These are phyloP conservation scores for Sebastes nivosus DNA, from an alignment of 2,797 vertebrate genomes.

Conservation along the genomic window DNA sequence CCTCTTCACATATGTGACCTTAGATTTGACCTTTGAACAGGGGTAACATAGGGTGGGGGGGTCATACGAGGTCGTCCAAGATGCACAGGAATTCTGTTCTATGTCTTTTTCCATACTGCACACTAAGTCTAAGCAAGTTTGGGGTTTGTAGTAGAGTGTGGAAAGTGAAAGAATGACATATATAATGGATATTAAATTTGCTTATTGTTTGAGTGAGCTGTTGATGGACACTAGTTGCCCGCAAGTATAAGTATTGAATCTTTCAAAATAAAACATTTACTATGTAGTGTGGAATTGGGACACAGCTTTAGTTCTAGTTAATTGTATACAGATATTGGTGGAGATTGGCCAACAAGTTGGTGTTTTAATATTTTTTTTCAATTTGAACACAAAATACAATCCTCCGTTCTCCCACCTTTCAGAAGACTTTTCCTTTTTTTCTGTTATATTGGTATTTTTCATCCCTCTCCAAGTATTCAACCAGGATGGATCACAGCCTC, in stretches of 20 bases:
- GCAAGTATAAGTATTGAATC: not conserved
- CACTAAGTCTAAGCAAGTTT: not conserved
- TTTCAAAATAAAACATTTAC: not conserved
- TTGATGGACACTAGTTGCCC: not conserved
- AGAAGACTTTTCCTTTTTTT: not conserved
- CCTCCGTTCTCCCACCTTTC: not conserved
- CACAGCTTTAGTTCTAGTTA: not conserved
- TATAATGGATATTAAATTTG: not conserved
- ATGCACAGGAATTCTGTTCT: not conserved
- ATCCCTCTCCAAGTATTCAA: not conserved
- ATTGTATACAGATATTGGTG: not conserved
- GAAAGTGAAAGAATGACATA: not conserved
- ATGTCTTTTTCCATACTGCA: not conserved
- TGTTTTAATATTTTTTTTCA: not conserved
- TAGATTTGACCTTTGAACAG: not conserved
- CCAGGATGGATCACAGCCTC: not conserved
- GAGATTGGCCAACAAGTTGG: not conserved
- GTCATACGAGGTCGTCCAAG: not conserved
- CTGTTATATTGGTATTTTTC: not conserved
- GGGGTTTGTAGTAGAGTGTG: not conserved
- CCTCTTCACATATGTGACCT: not conserved
- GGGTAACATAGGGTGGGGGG: not conserved
- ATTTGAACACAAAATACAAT: not conserved
- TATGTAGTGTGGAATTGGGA: not conserved
- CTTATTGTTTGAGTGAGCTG: not conserved